Conservation (phyloP, 2,113 vertebrate species). For the Mugil cephalus region DNA sequence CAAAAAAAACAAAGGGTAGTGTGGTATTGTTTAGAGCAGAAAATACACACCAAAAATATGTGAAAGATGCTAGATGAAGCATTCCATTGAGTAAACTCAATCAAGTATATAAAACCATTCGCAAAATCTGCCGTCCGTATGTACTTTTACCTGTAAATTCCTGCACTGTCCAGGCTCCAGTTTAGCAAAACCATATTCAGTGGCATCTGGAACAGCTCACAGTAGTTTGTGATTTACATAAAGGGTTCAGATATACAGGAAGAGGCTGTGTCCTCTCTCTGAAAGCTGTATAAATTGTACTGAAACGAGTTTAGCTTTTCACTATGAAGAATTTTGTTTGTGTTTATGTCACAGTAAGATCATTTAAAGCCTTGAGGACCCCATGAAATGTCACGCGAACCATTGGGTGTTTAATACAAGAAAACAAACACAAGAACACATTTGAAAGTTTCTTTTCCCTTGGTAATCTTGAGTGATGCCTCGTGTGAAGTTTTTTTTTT, state of each 20-base stretch:
- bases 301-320: conserved; percentile 64
- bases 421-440: conserved; percentile 1
- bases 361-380: conserved; percentile 34
- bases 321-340: conserved; percentile 51
- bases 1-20: no score
- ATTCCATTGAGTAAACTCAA: conserved; percentile 58
- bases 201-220: conserved; percentile 53
- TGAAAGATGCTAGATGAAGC: conserved; percentile 59
- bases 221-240: conserved; percentile 61
- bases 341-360: conserved; percentile 27
- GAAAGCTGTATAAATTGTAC: conserved; percentile 73
- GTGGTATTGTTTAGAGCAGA: conserved; percentile 74
- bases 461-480: conserved; percentile 13
- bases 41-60: conserved; percentile 77
- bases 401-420: conserved; percentile 10
- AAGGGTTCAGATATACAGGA: conserved; percentile 66
- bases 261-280: conserved; percentile 51
- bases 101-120: conserved; percentile 61
- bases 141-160: conserved; percentile 77
- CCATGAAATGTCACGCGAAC: conserved; percentile 51
- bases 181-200: conserved; percentile 57
- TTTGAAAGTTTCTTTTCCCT: background rate
- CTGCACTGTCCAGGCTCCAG: conserved; percentile 62
- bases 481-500: conserved; percentile 15
- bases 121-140: conserved; percentile 67